Evolutionary conservation across 2,888 invertebrate species (phyloP).

Genomic region (Latheticus oryzae): DNA sequence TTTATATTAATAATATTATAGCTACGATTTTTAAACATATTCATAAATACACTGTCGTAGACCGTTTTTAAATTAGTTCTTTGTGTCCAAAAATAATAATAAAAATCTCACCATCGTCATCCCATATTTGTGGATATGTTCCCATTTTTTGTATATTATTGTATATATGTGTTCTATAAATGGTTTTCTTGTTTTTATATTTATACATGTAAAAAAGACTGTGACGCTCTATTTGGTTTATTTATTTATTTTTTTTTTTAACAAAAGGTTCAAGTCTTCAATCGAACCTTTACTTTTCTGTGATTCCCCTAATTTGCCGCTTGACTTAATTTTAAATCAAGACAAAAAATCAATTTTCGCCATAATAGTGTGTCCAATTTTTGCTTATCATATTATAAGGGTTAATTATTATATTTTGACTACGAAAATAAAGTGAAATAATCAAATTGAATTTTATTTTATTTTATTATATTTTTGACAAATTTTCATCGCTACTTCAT

Average conservation of each 20-base stretch:
- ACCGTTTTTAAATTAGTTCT: constrained; percentile 36
- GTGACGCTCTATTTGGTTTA: constrained; percentile 39
- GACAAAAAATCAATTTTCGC: constrained; percentile 27
- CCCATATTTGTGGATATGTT: constrained; percentile 37
- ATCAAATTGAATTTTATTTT: constrained; percentile 38
- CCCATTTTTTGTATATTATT: constrained; percentile 55
- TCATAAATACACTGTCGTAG: constrained; percentile 47
- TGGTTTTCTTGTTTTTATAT: constrained; percentile 51
- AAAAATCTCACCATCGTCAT: constrained; percentile 38
- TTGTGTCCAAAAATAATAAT: constrained; percentile 37
- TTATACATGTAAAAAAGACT: constrained; percentile 44
- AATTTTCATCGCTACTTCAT: constrained; percentile 58
- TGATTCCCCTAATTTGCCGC: constrained; percentile 34
- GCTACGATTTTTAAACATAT: constrained; percentile 50
- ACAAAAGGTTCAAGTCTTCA: not conserved
- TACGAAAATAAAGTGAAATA: constrained; percentile 57
- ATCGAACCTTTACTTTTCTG: constrained; percentile 14
- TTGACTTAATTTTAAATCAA: constrained; percentile 16
- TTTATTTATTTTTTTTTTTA: constrained; percentile 31
- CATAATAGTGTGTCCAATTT: constrained; percentile 61
- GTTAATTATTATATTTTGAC: constrained; percentile 61
- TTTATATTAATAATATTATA: constrained; percentile 48
- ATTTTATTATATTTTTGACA: constrained; percentile 36
- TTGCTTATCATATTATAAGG: constrained; percentile 60
- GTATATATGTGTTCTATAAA: constrained; percentile 58